These are phyloP conservation scores for Globodera rostochiensis DNA, from an alignment of 1,140 invertebrate genomes.

Conservation along the genomic window DNA sequence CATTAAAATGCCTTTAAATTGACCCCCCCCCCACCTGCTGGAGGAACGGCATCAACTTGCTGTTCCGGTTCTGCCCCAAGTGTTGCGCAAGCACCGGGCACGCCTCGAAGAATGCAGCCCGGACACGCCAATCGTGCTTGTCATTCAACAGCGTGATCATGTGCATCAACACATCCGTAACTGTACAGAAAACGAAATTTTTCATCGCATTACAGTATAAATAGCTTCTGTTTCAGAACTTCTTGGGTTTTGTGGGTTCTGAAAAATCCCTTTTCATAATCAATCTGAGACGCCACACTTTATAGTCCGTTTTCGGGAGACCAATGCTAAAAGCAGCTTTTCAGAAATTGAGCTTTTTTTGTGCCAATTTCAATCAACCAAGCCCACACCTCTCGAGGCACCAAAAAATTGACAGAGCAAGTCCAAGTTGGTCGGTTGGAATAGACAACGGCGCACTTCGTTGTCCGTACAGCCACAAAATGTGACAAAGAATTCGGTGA, in stretches of 20 bases:
- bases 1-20: too few species aligned
- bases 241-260: too few species aligned
- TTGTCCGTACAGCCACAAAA: conserved; percentile 42
- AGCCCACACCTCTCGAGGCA: conserved; percentile 34
- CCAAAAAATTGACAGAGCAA: conserved; percentile 52
- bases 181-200: neutral
- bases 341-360: neutral
- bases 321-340: neutral
- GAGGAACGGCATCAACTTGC: conserved; percentile 46
- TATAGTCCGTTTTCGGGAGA: neutral
- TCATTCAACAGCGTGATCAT: conserved; percentile 54
- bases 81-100: conserved; percentile 46
- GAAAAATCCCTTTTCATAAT: too few species aligned
- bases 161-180: conserved; percentile 50
- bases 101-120: conserved; percentile 46
- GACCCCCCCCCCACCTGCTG: conserved; percentile 44
- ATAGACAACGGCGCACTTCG: conserved; percentile 43
- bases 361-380: neutral
- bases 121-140: conserved; percentile 47
- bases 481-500: conserved; percentile 51
- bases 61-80: conserved; percentile 36
- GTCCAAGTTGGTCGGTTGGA: conserved; percentile 37
- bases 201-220: too few species aligned
- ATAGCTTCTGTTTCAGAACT: too few species aligned
- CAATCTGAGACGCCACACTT: too few species aligned